Evolutionary conservation across 2,113 vertebrate species (phyloP).

Genomic region (Bubo bubo): DNA sequence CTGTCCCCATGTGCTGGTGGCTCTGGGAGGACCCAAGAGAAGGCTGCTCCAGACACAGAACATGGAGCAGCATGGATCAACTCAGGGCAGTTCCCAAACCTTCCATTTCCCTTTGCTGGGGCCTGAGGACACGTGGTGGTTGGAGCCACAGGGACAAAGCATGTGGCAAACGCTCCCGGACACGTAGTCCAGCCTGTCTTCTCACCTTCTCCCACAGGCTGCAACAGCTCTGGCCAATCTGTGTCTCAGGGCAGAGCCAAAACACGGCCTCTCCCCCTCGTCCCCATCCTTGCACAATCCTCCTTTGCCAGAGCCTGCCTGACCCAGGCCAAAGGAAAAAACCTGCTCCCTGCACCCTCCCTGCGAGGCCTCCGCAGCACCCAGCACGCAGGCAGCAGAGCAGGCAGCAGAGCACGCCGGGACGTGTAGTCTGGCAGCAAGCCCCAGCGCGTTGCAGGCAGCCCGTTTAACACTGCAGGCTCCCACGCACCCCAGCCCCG

Average conservation of each 20-base stretch:
- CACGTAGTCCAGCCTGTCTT: not conserved
- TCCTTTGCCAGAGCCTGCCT: not conserved
- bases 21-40: not conserved
- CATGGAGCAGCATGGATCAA: rapidly evolving
- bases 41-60: not conserved
- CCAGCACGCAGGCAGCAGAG: not conserved
- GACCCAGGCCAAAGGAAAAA: not conserved
- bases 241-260: not conserved
- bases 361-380: not conserved
- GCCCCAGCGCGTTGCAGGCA: not conserved
- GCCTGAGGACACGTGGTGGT: not conserved
- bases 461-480: not conserved
- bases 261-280: not conserved
- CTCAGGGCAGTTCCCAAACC: rapidly evolving
- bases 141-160: not conserved
- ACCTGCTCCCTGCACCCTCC: not conserved
- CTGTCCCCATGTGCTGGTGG: rapidly evolving
- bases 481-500: not conserved
- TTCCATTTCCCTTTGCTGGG: not conserved
- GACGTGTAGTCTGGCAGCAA: not conserved
- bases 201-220: not conserved
- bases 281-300: not conserved
- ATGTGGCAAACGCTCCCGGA: not conserved
- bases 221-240: not conserved
- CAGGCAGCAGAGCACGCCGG: not conserved